Percentiles rank a stretch among this genome's conserved stretches.
phyloP scores from a whole-genome alignment of 2,888 invertebrate species.

The Acronicta alni region DNA sequence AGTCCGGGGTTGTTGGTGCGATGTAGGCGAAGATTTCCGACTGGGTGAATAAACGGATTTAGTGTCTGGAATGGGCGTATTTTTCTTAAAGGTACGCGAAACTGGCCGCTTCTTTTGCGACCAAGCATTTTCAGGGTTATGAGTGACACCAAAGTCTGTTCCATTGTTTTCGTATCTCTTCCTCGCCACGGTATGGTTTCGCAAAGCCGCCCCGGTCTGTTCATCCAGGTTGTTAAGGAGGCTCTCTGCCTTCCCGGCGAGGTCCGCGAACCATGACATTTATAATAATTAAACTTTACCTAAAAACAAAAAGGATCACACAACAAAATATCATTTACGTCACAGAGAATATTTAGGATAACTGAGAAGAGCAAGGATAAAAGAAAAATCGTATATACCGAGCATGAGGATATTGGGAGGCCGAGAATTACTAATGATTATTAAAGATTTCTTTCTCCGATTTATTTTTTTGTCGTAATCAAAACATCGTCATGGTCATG shows the following conservation, averaged over 20 bases:
- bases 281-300: slow-evolving; percentile 56
- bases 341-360: too few species aligned
- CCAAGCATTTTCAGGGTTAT: slow-evolving; percentile 60
- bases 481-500: slow-evolving; percentile 50
- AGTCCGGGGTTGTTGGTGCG: slow-evolving; percentile 52
- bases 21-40: slow-evolving; percentile 60
- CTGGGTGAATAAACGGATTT: slow-evolving; percentile 60
- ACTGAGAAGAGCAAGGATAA: neutral
- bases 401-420: slow-evolving; percentile 44
- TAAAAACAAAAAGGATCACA: slow-evolving; percentile 45
- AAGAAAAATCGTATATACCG: slow-evolving; percentile 28
- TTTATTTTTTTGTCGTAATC: slow-evolving; percentile 34
- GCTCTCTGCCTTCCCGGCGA: slow-evolving; percentile 93
- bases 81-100: slow-evolving; percentile 64
- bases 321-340: too few species aligned
- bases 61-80: slow-evolving; percentile 60
- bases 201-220: slow-evolving; percentile 91
- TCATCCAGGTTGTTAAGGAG: slow-evolving; percentile 93
- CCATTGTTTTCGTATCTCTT: slow-evolving; percentile 63
- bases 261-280: slow-evolving; percentile 93
- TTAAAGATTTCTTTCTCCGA: slow-evolving; percentile 12
- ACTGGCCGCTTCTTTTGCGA: slow-evolving; percentile 63
- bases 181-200: slow-evolving; percentile 73
- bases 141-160: slow-evolving; percentile 45
- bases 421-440: slow-evolving; percentile 4